Conservation (phyloP, 1,140 invertebrate species). For the Mylabris phalerata region DNA sequence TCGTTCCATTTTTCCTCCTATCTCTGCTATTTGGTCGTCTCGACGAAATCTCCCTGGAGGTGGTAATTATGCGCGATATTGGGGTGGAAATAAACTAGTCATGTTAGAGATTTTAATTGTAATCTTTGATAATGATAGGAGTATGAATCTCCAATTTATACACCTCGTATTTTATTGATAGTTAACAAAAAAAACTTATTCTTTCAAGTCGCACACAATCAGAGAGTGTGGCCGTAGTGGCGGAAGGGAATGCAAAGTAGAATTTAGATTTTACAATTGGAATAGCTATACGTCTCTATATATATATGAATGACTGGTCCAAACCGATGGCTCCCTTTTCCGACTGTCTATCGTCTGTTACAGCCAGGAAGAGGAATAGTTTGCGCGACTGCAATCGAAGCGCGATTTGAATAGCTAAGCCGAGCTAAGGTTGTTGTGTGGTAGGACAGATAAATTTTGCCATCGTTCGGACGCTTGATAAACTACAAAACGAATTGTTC, state of each 20-base stretch:
- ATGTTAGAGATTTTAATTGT: no score
- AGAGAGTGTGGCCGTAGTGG: neutral
- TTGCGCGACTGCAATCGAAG: constrained; percentile 39
- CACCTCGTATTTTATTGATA: no score
- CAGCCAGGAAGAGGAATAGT: constrained; percentile 26
- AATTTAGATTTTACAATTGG: constrained; percentile 41
- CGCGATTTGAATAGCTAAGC: constrained; percentile 43
- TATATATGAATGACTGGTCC: constrained; percentile 34
- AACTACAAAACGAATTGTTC: constrained; percentile 34
- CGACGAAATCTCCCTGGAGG: no score
- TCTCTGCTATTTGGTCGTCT: no score
- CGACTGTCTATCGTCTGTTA: constrained; percentile 18
- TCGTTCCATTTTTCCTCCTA: no score
- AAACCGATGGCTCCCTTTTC: constrained; percentile 23
- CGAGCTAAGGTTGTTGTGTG: constrained; percentile 38
- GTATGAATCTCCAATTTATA: no score
- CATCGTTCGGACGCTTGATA: constrained; percentile 27
- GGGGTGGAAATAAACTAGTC: no score
- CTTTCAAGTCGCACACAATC: neutral
- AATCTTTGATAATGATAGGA: no score
- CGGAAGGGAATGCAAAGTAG: constrained; percentile 37
- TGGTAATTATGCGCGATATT: no score
- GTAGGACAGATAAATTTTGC: constrained; percentile 35
- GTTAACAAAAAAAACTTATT: neutral
- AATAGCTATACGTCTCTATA: constrained; percentile 40